Evolutionary conservation across 2,113 vertebrate genomes (phyloP), one percentile per base, ranked within the genome.

Genomic region (Collichthys lucidus): DNA sequence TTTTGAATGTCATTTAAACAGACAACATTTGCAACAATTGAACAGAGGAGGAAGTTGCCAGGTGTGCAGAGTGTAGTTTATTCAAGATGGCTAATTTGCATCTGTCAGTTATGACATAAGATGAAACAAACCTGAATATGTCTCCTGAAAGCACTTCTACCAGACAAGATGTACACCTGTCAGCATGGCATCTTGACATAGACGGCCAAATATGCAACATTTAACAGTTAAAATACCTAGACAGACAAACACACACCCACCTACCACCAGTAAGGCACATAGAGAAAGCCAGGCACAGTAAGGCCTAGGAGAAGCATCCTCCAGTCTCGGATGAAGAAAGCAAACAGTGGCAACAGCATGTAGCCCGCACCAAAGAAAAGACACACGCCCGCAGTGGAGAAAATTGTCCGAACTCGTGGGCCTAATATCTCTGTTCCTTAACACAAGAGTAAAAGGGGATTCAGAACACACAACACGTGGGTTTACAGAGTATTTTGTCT

Each of bases 251-350:
- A 84, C 66, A 77, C 20, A 52, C 72, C n/a, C 74, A 97, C 98
- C 95, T 92, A 99, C 98, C 98, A 98, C 97, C 97, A 99, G 1
- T 99, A 87, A 0, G 89, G 94, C 4, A 93, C 26, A 65, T 60
- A 96, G 24, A 97, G 80, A 71, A 96, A 82, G n/a, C 95, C 93
- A 0, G 97, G 96, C 49, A 96, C 0, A 0, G 93, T 89, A 11
- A 98, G 89, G 0, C 89, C 90, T 55, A 99, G 71, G 24, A 96
- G 93, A 66, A 99, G 94, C 87, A 87, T 96, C 91, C 96, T 86
- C 98, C 98, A 99, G 84, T 95, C 96, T 85, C 97, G 88, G 86
- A 98, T 80, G 89, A 96, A 95, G 93, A 93, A 98, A 15, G 96
- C 97, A 5, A 94, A 79, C 12, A 97, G 77, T 0, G 98, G 97